Conservation (phyloP, 30 jellyfish, hydroid and myxozoan species). For the Aurelia sp. region DNA sequence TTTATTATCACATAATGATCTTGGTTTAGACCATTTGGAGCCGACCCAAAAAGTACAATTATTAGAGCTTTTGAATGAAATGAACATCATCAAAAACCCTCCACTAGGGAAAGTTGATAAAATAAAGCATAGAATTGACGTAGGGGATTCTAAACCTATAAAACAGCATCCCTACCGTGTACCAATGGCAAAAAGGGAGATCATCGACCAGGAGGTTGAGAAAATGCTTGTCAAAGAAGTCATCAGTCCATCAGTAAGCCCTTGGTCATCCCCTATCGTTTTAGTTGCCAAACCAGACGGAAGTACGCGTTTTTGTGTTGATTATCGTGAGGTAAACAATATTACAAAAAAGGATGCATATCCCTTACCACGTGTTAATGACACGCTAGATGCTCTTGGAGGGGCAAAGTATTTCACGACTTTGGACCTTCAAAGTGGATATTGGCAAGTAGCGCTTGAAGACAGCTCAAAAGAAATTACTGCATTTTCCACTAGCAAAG, state of each 20-base stretch:
- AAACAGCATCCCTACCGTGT: constrained; percentile 53
- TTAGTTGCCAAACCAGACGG: constrained; percentile 60
- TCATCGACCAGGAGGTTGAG: constrained; percentile 42
- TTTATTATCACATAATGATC: constrained; percentile 12
- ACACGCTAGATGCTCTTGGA: too few relatives aligned
- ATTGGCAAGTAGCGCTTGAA: too few relatives aligned
- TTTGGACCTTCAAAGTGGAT: too few relatives aligned
- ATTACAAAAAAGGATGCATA: too few relatives aligned
- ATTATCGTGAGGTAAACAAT: too few relatives aligned
- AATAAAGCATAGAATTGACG: constrained; percentile 43
- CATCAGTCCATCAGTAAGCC: constrained; percentile 69
- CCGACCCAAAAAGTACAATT: not conserved
- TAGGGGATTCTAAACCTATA: constrained; percentile 41
- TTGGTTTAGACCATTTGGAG: constrained; percentile 6
- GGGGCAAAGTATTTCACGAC: too few relatives aligned
- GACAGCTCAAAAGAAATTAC: too few relatives aligned
- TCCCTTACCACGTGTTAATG: too few relatives aligned
- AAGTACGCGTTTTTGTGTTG: too few relatives aligned
- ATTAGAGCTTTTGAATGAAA: not conserved
- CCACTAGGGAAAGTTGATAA: constrained; percentile 23
- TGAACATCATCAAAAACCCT: constrained; percentile 7
- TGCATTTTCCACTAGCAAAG: constrained; percentile 59
- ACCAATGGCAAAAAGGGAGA: constrained; percentile 29
- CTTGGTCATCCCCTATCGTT: constrained; percentile 78
- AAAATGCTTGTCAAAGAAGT: constrained; percentile 37